Evolutionary conservation across 2,888 invertebrate genomes (phyloP), one percentile per base, ranked within the genome.

Genomic region (Glaucopsyche alexis): DNA sequence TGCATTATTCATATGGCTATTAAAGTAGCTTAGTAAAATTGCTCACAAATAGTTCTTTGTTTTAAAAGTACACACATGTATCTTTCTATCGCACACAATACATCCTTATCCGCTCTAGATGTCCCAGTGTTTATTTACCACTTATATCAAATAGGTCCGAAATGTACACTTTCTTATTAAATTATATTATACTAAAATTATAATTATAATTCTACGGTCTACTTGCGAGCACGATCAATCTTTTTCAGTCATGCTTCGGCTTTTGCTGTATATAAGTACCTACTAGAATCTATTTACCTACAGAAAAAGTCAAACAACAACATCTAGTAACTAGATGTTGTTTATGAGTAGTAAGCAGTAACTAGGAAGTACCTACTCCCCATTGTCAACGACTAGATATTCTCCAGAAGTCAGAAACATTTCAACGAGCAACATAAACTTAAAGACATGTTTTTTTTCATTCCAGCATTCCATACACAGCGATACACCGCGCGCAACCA

Each of bases 401-500:
- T 4, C 29, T 29, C 29, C 29, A 29, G 0, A 29, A 0, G 3
- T 4, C 29, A n/a, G n/a, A n/a, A n/a, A n/a, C n/a, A 29, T 29
- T 29, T 29, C 19, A 55, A 8, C 29, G 29, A 7, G 29, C 29
- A 60, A 29, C 14, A 7, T 60, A 11, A 42, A 66, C n/a, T 66
- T 1, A 65, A 42, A 40, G 65, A 9, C 7, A 8, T 42, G n/a
- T 50, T n/a, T 71, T 40, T 65, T 73, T 78, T 74, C 47, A 50
- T 89, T 90, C 72, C 88, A 96, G 96, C 85, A 96, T 97, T 85
- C 96, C 96, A 49, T 97, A 96, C 88, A 96, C 96, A 71, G 96
- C 96, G 75, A 96, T 97, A 81, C 95, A 96, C 80, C 95, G 96
- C 78, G 97, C 97, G 2, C 96, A 96, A 79, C 96, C 96, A 0